These are phyloP conservation scores for Pterois miles DNA, from an alignment of 2,797 vertebrate genomes.

Conservation along the genomic window DNA sequence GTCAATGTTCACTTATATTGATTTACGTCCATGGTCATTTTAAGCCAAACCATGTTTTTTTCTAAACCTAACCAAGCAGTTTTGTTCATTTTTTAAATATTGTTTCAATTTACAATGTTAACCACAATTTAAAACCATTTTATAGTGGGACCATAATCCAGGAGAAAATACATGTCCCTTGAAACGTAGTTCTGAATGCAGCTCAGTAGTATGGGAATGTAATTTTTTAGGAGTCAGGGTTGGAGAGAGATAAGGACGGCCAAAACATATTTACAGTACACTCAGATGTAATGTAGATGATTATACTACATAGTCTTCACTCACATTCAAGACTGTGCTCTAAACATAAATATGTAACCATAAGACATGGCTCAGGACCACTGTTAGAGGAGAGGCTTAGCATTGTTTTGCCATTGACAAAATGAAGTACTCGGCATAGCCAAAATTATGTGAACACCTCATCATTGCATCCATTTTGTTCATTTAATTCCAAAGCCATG, in stretches of 20 bases:
- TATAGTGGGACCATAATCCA: background rate
- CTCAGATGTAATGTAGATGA: background rate
- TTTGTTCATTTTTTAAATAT: background rate
- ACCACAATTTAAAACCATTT: background rate
- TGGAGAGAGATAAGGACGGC: background rate
- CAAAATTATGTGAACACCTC: background rate
- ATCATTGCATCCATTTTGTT: background rate
- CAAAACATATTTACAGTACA: conserved; percentile 4
- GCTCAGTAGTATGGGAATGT: background rate
- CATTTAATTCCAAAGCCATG: fast-evolving
- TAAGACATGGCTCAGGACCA: background rate
- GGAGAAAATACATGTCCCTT: background rate
- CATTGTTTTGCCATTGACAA: background rate
- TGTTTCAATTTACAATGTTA: background rate
- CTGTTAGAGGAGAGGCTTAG: background rate
- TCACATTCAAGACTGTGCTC: background rate
- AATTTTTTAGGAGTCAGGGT: background rate
- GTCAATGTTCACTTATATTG: no score
- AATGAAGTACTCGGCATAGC: background rate
- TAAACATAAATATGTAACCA: background rate
- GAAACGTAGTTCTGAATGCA: background rate
- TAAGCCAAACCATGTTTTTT: no score
- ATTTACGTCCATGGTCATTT: no score
- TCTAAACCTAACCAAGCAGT: no score
- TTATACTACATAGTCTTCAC: background rate